Evolutionary conservation across 2,888 invertebrate species (phyloP).

Genomic region (Encarsia formosa): DNA sequence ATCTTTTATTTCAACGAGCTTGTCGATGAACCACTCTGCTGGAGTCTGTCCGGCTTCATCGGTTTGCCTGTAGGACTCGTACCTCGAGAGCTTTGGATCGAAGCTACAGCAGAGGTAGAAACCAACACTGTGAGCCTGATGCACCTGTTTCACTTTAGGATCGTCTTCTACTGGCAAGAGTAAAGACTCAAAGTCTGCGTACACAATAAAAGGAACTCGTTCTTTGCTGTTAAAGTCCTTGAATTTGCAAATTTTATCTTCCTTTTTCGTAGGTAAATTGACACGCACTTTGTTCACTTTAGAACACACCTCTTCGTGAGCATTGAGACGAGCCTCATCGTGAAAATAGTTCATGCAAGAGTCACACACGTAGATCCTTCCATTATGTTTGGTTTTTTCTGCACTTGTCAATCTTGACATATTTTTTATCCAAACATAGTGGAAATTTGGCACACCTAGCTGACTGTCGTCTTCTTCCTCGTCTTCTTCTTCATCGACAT

Average conservation of each 20-base stretch:
- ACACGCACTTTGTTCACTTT: conserved; percentile 5
- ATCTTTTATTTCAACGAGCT: background rate
- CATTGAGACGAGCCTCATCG: conserved; percentile 1
- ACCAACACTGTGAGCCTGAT: conserved; percentile 28
- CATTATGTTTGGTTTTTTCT: conserved; percentile 1
- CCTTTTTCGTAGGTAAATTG: conserved; percentile 1
- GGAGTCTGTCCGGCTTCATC: background rate
- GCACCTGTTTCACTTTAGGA: conserved; percentile 11
- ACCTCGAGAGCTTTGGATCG: conserved; percentile 24
- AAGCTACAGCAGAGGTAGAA: conserved; percentile 32
- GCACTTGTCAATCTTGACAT: conserved; percentile 19
- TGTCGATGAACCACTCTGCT: conserved; percentile 11
- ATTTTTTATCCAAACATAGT: conserved; percentile 11
- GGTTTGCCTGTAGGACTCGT: background rate
- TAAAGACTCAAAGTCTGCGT: conserved; percentile 22
- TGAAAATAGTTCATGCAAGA: conserved; percentile 28
- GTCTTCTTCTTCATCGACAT: conserved; percentile 23
- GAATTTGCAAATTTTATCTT: conserved; percentile 16
- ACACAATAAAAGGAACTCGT: conserved; percentile 15
- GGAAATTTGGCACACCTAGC: background rate
- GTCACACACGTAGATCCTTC: conserved; percentile 14
- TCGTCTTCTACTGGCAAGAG: conserved; percentile 5
- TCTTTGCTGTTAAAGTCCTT: conserved; percentile 10
- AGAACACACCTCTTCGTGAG: conserved; percentile 13
- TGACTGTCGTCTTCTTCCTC: conserved; percentile 11